Evolutionary conservation across 2,888 invertebrate species (phyloP).

Genomic region (Orthosia gracilis): DNA sequence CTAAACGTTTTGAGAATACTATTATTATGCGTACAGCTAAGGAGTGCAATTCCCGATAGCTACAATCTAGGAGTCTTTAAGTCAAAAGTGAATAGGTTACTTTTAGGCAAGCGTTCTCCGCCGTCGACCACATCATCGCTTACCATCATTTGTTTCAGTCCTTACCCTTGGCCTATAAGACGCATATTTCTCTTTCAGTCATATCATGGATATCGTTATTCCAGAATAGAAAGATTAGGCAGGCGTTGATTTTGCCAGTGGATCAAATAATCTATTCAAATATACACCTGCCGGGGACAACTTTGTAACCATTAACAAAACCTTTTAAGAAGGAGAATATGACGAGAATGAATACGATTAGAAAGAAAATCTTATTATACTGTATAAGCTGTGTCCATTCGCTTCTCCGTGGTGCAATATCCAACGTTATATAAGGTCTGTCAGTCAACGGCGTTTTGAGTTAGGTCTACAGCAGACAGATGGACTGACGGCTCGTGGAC

Average conservation of each 20-base stretch:
- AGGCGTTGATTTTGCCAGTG: background rate
- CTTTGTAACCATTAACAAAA: background rate
- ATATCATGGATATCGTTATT: too few species aligned
- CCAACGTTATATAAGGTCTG: constrained; percentile 81
- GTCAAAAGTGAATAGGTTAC: too few species aligned
- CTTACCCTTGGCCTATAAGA: background rate
- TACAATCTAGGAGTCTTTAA: too few species aligned
- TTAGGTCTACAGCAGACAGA: constrained; percentile 83
- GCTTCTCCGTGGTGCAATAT: constrained; percentile 70
- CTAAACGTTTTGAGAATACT: too few species aligned
- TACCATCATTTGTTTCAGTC: too few species aligned
- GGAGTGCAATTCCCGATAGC: too few species aligned
- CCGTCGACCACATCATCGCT: too few species aligned
- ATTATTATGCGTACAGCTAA: too few species aligned
- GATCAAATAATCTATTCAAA: background rate
- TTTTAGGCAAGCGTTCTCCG: too few species aligned
- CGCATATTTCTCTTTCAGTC: too few species aligned
- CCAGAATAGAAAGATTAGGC: too few species aligned
- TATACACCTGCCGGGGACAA: background rate
- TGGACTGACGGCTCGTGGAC: constrained; percentile 82
- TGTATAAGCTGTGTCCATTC: constrained; percentile 48
- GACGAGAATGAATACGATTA: constrained; percentile 25
- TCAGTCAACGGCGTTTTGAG: constrained; percentile 84
- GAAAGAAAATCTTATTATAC: constrained; percentile 38
- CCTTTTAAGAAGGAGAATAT: constrained; percentile 17